phyloP scores from a whole-genome alignment of 2,888 invertebrate species.

The Plemyria rubiginata region DNA sequence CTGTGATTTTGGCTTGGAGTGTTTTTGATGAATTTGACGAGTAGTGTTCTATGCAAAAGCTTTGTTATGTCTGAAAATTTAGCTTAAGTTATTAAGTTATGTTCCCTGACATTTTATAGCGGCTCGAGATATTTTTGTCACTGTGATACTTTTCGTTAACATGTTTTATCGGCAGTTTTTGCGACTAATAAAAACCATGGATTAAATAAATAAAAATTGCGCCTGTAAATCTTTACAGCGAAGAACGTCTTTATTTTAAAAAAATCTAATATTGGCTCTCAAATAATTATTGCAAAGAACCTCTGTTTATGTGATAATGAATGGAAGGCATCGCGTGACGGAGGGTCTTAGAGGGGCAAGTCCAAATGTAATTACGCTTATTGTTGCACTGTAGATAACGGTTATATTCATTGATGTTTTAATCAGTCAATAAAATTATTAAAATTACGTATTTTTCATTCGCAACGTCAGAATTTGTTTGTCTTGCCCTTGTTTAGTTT shows the following conservation, averaged over 20 bases:
- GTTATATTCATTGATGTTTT: background rate
- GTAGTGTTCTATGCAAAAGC: slow-evolving; percentile 13
- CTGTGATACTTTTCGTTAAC: too few species aligned
- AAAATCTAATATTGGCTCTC: slow-evolving; percentile 23
- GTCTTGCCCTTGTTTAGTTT: too few species aligned
- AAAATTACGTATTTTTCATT: too few species aligned
- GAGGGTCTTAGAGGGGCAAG: slow-evolving; percentile 41
- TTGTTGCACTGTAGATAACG: slow-evolving; percentile 2
- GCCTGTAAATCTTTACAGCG: too few species aligned
- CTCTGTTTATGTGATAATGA: slow-evolving; percentile 49
- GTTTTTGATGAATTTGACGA: slow-evolving; percentile 27
- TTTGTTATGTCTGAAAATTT: slow-evolving; percentile 1
- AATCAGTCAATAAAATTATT: background rate
- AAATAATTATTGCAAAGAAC: slow-evolving; percentile 41
- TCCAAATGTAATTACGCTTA: slow-evolving; percentile 27
- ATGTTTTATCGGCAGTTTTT: too few species aligned
- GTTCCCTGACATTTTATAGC: too few species aligned
- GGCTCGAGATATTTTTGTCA: too few species aligned
- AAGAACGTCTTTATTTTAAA: background rate
- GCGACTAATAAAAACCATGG: too few species aligned
- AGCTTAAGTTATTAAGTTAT: too few species aligned
- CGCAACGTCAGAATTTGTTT: too few species aligned
- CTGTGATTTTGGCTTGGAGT: slow-evolving; percentile 58
- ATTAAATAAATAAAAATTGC: too few species aligned
- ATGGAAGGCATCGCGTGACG: slow-evolving; percentile 52